These are phyloP conservation scores for Nyctalus aviator DNA, from an alignment of 2,797 vertebrate genomes.

Conservation along the genomic window DNA sequence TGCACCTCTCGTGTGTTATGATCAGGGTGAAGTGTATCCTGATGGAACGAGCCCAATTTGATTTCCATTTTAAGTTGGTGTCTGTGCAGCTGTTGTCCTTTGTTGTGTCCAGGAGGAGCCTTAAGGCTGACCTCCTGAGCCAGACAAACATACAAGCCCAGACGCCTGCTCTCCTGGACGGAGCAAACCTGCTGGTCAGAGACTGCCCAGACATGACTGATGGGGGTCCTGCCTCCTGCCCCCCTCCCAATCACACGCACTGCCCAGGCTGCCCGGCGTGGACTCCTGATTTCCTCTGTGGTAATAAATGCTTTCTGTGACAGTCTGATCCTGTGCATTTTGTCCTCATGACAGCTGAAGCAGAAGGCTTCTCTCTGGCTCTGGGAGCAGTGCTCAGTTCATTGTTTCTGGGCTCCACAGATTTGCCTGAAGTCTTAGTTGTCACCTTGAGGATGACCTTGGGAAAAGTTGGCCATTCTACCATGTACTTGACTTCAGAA, in stretches of 20 bases:
- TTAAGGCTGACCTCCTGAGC: slow-evolving; percentile 53
- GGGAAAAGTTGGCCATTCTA: not conserved
- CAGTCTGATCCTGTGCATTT: slow-evolving; percentile 64
- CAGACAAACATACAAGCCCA: not conserved
- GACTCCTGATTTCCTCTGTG: slow-evolving; percentile 53
- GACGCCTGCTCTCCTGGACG: slow-evolving; percentile 52
- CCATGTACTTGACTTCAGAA: not conserved
- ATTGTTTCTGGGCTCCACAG: not conserved
- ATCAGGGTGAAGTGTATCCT: slow-evolving; percentile 64
- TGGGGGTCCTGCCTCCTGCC: not conserved
- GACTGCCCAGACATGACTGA: not conserved
- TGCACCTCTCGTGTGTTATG: slow-evolving; percentile 41
- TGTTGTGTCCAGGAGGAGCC: slow-evolving; percentile 60
- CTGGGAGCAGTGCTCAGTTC: not conserved
- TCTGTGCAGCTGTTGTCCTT: slow-evolving; percentile 67
- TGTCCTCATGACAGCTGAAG: slow-evolving; percentile 47
- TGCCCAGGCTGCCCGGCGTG: not conserved
- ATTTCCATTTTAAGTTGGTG: slow-evolving; percentile 71
- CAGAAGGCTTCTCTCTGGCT: not conserved
- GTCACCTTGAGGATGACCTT: not conserved
- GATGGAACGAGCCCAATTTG: slow-evolving; percentile 70
- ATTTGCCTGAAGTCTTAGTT: not conserved
- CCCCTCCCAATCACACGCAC: not conserved
- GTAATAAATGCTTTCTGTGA: slow-evolving; percentile 86
- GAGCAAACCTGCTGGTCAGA: slow-evolving; percentile 15